Evolutionary conservation across 2,797 vertebrate genomes (phyloP).

Genomic region (Thalassophryne amazonica): DNA sequence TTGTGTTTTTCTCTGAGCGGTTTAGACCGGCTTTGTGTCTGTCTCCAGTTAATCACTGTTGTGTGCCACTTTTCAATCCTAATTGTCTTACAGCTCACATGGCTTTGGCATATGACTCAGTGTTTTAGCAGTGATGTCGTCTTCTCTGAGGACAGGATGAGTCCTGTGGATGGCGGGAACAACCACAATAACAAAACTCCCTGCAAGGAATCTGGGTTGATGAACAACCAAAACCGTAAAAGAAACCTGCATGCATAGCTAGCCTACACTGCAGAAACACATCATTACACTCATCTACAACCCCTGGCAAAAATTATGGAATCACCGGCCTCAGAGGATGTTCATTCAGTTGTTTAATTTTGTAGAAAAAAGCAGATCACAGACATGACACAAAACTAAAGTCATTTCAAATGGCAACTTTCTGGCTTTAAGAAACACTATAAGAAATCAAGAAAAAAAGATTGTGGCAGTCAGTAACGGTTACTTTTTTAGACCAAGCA

Average conservation of each 20-base stretch:
- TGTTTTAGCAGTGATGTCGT: conserved; percentile 50
- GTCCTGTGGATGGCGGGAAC: conserved; percentile 6
- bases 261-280: no score
- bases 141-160: conserved; percentile 27
- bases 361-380: no score
- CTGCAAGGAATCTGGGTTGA: neutral
- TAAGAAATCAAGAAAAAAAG: no score
- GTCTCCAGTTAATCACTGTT: conserved; percentile 25
- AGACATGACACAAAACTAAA: no score
- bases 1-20: conserved; percentile 1
- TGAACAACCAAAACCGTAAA: neutral
- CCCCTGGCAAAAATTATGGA: no score
- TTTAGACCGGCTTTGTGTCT: conserved; percentile 1
- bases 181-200: neutral
- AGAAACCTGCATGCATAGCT: neutral
- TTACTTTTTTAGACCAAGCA: no score
- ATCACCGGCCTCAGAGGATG: no score
- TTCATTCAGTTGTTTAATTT: no score
- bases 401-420: no score
- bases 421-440: no score
- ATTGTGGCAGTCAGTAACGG: no score
- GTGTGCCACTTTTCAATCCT: conserved; percentile 45
- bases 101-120: conserved; percentile 62
- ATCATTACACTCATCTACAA: no score
- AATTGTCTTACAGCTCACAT: conserved; percentile 59